Evolutionary conservation across 2,888 invertebrate genomes (phyloP), one percentile per base, ranked within the genome.

Genomic region (Troglohyphantes excavatus): DNA sequence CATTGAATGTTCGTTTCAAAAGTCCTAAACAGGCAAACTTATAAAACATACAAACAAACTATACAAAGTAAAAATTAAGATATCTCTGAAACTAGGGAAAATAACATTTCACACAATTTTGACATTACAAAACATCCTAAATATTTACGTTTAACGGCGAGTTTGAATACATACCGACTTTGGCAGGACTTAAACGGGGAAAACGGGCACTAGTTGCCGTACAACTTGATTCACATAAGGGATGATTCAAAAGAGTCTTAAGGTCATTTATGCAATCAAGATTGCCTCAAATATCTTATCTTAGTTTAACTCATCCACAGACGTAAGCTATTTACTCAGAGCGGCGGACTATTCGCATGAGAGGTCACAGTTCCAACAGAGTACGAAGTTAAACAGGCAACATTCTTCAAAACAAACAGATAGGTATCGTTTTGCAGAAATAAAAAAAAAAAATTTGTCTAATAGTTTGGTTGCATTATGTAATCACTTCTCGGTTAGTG

Each of bases 291-390:
- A n/a, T 13, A 53, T 53, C 53, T 53, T 53, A 53, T 53, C 53
- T 53, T 53, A 39, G 53, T 53, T n/a, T 53, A 53, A 53, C 17
- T 53, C 53, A 53, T 53, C 53, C 53, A 5, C n/a, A 53, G 5
- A 17, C 5, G 7, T 53, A 53, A 53, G 53, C 53, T 53, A 53
- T 53, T 53, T 53, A n/a, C 53, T 53, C 53, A 53, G 5, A 17
- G n/a, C 5, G 13, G 5, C n/a, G 53, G 46, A 53, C 53, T 53
- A 53, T n/a, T n/a, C 17, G 53, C n/a, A n/a, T 7, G 53, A 53
- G 53, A 53, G 53, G 53, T 53, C 53, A 53, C n/a, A 53, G 53
- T 53, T 53, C 53, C 53, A n/a, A 53, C 53, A 53, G 5, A 53
- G 53, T 53, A 53, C 53, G 3, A 53, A 53, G 33, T 6, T 33